Evolutionary conservation across 2,888 invertebrate species (phyloP).

Genomic region (Cephus spinipes): DNA sequence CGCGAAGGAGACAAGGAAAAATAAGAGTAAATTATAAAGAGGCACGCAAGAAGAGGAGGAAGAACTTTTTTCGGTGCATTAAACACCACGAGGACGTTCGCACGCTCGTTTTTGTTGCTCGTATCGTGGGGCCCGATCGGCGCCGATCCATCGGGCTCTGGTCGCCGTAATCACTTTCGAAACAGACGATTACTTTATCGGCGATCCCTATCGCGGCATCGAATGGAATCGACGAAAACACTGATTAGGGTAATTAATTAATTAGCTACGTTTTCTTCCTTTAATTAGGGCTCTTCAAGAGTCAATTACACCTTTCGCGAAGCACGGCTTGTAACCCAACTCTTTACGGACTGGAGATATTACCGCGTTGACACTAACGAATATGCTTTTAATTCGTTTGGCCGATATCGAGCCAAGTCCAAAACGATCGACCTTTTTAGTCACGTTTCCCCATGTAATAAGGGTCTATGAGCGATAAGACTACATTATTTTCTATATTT

Average conservation of each 20-base stretch:
- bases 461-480: neutral
- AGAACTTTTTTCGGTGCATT: neutral
- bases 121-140: neutral
- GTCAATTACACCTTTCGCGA: neutral
- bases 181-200: neutral
- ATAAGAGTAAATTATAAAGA: neutral
- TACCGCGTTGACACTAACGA: neutral
- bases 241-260: conserved; percentile 3
- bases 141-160: neutral
- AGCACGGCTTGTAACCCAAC: neutral
- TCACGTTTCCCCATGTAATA: neutral
- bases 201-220: neutral
- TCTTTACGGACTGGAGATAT: neutral
- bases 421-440: neutral
- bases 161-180: neutral
- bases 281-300: neutral
- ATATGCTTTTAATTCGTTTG: neutral
- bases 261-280: conserved; percentile 1
- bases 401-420: neutral
- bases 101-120: neutral
- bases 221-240: conserved; percentile 1
- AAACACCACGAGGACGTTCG: neutral
- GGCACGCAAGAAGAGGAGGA: neutral
- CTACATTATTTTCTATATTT: no score
- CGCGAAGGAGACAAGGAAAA: neutral